Evolutionary conservation across 2,888 invertebrate species (phyloP).

Genomic region (Caenorhabditis wallacei): DNA sequence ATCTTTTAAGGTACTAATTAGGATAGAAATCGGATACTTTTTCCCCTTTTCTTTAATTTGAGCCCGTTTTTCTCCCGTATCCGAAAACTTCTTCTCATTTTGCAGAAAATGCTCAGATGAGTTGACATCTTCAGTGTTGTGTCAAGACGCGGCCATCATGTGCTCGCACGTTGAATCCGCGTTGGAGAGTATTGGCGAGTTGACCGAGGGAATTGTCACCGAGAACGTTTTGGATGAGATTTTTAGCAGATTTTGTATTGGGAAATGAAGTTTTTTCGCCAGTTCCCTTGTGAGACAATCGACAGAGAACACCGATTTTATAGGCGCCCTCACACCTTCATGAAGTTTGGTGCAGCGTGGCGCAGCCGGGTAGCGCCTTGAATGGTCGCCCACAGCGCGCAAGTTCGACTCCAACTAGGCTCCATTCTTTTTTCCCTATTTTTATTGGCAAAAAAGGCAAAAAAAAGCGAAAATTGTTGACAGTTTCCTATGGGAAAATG

Average conservation of each 20-base stretch:
- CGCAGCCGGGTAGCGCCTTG: too few species aligned
- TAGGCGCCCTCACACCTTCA: too few species aligned
- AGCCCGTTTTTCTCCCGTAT: not conserved
- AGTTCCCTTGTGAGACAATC: not conserved
- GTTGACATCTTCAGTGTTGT: conserved; percentile 42
- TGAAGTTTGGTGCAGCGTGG: too few species aligned
- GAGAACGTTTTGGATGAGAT: conserved; percentile 91
- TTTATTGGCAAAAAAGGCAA: too few species aligned
- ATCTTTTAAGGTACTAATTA: conserved; percentile 39
- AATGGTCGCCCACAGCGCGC: too few species aligned
- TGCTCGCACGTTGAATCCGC: conserved; percentile 88
- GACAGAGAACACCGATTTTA: too few species aligned
- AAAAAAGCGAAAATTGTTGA: not conserved
- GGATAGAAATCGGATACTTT: conserved; percentile 9
- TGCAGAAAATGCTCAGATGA: conserved; percentile 59
- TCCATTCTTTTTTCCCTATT: too few species aligned
- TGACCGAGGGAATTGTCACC: conserved; percentile 89
- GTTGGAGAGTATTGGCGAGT: conserved; percentile 88
- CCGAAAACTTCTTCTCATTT: conserved; percentile 44
- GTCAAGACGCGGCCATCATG: conserved; percentile 82
- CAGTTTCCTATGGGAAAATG: not conserved
- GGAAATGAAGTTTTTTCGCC: conserved; percentile 86
- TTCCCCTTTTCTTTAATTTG: conserved; percentile 21
- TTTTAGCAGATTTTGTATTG: conserved; percentile 92
- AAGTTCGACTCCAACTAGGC: too few species aligned